These are phyloP conservation scores for Oncorhynchus mykiss DNA, from an alignment of 2,113 vertebrate genomes.

Conservation along the genomic window DNA sequence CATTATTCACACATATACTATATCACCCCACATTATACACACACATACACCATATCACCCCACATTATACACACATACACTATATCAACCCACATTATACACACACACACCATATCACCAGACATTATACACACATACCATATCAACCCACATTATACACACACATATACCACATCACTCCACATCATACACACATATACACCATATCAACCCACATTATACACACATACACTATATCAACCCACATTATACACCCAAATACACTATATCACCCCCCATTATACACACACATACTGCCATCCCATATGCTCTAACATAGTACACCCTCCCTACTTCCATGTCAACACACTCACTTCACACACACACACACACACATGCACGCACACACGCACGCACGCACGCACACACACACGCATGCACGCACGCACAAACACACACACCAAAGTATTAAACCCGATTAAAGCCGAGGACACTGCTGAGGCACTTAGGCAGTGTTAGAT, in stretches of 20 bases:
- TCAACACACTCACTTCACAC: not conserved
- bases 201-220: not conserved
- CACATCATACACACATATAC: not conserved
- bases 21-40: no score
- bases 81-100: no score
- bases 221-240: slow-evolving; percentile 19
- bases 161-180: no score
- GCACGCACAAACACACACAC: slow-evolving; percentile 46
- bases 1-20: no score
- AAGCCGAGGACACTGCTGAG: slow-evolving; percentile 57
- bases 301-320: not conserved
- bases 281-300: not conserved
- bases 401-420: slow-evolving; percentile 40
- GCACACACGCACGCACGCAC: slow-evolving; percentile 44
- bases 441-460: slow-evolving; percentile 60
- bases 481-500: slow-evolving; percentile 54
- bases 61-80: no score
- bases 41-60: no score
- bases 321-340: not conserved
- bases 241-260: slow-evolving; percentile 29
- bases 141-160: no score
- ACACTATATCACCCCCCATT: not conserved
- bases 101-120: no score
- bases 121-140: no score
- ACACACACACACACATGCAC: slow-evolving; percentile 51